A percentile compares a stretch with the other conserved stretches of the same genome.
Evolutionary conservation across 2,113 vertebrate genomes (phyloP).

Genomic region (Cathartes aura): DNA sequence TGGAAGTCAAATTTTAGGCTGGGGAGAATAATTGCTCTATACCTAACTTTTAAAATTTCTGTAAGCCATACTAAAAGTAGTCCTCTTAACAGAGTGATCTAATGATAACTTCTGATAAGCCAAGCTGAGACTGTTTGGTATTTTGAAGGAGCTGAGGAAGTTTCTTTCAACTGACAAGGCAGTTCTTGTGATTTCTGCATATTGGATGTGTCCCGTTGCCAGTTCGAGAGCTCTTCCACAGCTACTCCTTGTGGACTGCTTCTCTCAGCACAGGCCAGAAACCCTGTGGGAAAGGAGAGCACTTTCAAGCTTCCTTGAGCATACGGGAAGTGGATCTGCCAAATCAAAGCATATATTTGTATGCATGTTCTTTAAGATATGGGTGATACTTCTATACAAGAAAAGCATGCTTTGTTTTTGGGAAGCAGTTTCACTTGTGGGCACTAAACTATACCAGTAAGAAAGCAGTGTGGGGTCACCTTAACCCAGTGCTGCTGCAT

Average conservation of each 20-base stretch:
- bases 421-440: background rate
- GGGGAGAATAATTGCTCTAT: background rate
- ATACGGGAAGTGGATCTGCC: background rate
- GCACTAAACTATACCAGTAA: background rate
- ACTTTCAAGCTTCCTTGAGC: background rate
- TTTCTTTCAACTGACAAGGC: background rate
- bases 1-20: background rate
- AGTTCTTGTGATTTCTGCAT: background rate
- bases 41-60: background rate
- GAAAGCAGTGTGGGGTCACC: background rate
- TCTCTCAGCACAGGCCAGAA: background rate
- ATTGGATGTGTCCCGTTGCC: background rate
- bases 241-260: background rate
- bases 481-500: background rate
- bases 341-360: background rate
- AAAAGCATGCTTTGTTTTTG: background rate
- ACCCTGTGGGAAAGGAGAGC: background rate
- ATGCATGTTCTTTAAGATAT: background rate
- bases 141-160: background rate
- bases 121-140: background rate
- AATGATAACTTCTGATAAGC: background rate
- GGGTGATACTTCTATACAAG: background rate
- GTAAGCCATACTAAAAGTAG: background rate
- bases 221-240: accelerated
- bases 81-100: background rate